These are phyloP conservation scores for Chloroceryle amazona DNA, from an alignment of 2,797 vertebrate genomes.

Conservation along the genomic window DNA sequence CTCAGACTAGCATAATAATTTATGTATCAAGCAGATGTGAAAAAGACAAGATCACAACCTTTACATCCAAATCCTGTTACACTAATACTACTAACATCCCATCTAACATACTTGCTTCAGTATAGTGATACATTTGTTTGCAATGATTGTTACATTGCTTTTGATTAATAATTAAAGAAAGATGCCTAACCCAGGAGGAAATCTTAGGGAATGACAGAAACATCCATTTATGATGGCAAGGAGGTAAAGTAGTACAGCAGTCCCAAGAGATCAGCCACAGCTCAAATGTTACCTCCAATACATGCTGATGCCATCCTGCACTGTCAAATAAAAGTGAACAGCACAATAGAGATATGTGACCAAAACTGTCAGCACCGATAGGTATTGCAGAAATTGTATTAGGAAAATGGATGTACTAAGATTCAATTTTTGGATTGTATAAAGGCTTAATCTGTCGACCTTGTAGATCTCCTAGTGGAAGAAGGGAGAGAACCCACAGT, in stretches of 20 bases:
- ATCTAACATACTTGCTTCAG: conserved; percentile 26
- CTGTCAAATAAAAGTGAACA: conserved; percentile 87
- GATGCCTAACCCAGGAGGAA: conserved; percentile 61
- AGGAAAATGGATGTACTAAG: conserved; percentile 84
- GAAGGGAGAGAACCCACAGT: conserved; percentile 44
- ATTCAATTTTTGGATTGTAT: conserved; percentile 84
- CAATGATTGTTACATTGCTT: conserved; percentile 68
- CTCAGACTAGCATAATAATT: conserved; percentile 56
- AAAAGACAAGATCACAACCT: conserved; percentile 76
- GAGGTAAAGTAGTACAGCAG: conserved; percentile 69
- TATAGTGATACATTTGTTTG: conserved; percentile 70
- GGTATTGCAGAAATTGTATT: conserved; percentile 83
- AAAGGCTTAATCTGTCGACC: conserved; percentile 84
- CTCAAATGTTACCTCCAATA: conserved; percentile 86
- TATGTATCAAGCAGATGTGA: conserved; percentile 65
- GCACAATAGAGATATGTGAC: conserved; percentile 79
- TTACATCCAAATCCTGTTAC: conserved; percentile 36
- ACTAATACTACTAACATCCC: background rate
- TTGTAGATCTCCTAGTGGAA: conserved; percentile 71
- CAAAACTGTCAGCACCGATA: conserved; percentile 85
- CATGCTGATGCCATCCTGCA: conserved; percentile 83
- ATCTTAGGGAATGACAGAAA: conserved; percentile 68
- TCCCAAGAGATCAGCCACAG: conserved; percentile 79
- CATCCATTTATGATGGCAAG: conserved; percentile 75
- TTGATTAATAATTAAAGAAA: conserved; percentile 81